A percentile compares a stretch with the other conserved stretches of the same genome.
Evolutionary conservation across 1,140 invertebrate genomes (phyloP).

Genomic region (Heliconius eleuchia): DNA sequence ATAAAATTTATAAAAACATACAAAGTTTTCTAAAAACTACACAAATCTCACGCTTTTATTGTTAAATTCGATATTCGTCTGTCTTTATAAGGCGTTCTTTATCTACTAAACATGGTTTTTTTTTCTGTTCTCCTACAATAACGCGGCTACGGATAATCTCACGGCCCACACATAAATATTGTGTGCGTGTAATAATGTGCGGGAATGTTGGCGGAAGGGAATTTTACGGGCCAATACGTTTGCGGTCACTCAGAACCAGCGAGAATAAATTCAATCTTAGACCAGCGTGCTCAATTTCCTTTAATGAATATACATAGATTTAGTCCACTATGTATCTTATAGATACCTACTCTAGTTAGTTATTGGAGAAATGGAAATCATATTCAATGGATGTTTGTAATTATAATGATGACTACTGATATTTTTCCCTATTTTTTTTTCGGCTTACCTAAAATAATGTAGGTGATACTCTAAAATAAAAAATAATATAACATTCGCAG

Average conservation of each 20-base stretch:
- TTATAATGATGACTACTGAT: too few species aligned
- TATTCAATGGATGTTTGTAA: too few species aligned
- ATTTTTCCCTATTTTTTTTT: too few species aligned
- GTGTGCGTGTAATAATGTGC: slow-evolving; percentile 28
- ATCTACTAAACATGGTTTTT: background rate
- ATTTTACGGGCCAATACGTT: slow-evolving; percentile 29
- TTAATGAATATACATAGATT: background rate
- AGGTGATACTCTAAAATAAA: too few species aligned
- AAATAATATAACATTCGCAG: background rate
- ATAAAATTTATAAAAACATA: background rate
- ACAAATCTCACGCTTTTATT: background rate
- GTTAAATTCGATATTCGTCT: background rate
- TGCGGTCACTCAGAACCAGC: slow-evolving; percentile 24
- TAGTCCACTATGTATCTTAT: background rate
- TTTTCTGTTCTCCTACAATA: background rate
- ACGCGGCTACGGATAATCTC: slow-evolving; percentile 19
- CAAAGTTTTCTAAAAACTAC: background rate
- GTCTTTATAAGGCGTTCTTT: background rate
- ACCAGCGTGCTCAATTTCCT: background rate
- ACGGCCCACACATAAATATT: slow-evolving; percentile 50
- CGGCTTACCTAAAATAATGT: too few species aligned
- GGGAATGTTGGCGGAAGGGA: slow-evolving; percentile 31
- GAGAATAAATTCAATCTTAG: background rate
- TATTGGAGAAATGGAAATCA: too few species aligned
- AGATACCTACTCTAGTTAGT: too few species aligned